Base-by-base conservation (phyloP, 2,888 invertebrate genomes). In the Lycia hirtaria region DNA sequence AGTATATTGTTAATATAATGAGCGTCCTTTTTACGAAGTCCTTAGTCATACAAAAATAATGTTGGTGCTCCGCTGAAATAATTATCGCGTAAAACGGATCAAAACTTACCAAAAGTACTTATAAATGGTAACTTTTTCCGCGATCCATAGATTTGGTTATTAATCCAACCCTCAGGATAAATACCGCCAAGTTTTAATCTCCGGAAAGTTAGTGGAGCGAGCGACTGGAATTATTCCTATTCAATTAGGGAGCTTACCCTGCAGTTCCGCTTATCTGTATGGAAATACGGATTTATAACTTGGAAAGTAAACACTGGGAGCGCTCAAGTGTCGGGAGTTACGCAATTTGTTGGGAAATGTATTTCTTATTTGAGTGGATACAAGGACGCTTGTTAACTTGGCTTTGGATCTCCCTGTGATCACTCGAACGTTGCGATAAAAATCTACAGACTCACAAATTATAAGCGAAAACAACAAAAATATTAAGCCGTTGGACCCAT, bases 181-280 rank as follows among this genome's bases (percentile, higher is more conserved):
- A 63, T 61, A 61, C 32, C 24, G 38, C 57, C 38, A 50, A 62
- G 60, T 62, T 61, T 69, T 73, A 70, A 74, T 75, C 73, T 67
- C 41, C 62, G 26, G 50, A 69, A 75, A 75, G 63, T 74, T 76
- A 61, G 63, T 55, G 54, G 60, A 68, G 68, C 60, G 53, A 68
- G 68, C 58, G 47, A 45, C 68, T 64, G 62, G 69, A 69, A 69
- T 73, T 71, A 74, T 75, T 75, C 72, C 72, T 69, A 68, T 76
- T 76, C 76, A 75, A 76, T 76, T 75, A 75, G 65, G 65, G 51
- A 67, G 67, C 69, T 73, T 71, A 72, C 62, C 52, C 66, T 68
- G 62, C 65, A 62, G 66, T 69, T 58, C 60, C 51, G 43, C 60
- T 52, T 56, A 67, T 69, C 67, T 55, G 50, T 50, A 60, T 55